Base-by-base conservation (phyloP, 2,113 vertebrate genomes). In the Circaetus gallicus region DNA sequence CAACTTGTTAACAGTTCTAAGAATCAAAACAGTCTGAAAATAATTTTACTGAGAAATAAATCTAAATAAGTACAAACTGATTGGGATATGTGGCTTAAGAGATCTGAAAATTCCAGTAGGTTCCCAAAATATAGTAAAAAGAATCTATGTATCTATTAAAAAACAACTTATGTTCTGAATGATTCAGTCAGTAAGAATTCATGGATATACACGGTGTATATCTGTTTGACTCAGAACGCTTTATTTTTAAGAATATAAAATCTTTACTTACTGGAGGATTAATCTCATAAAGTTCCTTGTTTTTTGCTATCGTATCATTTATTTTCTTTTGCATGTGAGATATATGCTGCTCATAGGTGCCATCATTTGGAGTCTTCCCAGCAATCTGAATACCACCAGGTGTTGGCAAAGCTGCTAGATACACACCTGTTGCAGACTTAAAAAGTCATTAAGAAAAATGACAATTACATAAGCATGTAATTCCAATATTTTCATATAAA, bases 321-420 rank as follows among this genome's bases (percentile, higher is more conserved):
- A 99, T 99, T 98, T 99, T 99, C 97, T 99, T 99, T 97, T 99
- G 99, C 97, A 99, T 99, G 70, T 99, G 99, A 34, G 98, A 98
- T 52, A 99, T 97, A 80, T 99, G 99, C 91, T 99, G 99, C 79
- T 99, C 99, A 2, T 99, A 99, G 36, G 98, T 98, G 81, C 99
- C 98, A 89, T 99, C 99, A 67, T 98, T 99, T 8, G 99, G 98
- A 38, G 99, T 99, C 97, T 99, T 99, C 70, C 99, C 99, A 22
- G 99, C 98, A 31, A 99, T 99, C 97, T 99, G 99, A 95, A 99
- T 99, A 11, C 99, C 99, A n/a, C 99, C 99, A 56, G 99, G 99
- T 16, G 98, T 96, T 7, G 99, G 99, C 49, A 99, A 96, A 32
- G 99, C 99, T 36, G 99, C 98, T 96, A 99, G 97, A 94, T 99